phyloP scores from a whole-genome alignment of 2,113 vertebrate genomes.

The Notarius lentiginosus region DNA sequence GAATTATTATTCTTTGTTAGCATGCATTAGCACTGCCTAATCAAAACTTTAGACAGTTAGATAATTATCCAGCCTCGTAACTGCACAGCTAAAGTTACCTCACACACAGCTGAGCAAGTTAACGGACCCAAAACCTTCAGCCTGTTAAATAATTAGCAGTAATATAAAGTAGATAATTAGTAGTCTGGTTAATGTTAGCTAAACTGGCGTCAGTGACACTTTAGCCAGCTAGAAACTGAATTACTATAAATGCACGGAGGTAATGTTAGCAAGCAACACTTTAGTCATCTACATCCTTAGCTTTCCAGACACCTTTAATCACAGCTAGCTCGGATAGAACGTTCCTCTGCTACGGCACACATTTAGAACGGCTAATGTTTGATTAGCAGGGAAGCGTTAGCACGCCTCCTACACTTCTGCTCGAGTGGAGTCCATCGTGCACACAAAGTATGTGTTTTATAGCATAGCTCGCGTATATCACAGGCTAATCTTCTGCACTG shows the following conservation, averaged over 20 bases:
- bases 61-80: not conserved
- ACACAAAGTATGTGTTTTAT: not conserved
- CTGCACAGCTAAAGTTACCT: not conserved
- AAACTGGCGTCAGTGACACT: not conserved
- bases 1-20: not conserved
- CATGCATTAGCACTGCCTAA: not conserved
- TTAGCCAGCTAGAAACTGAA: not conserved
- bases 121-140: not conserved
- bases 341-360: not conserved
- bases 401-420: not conserved
- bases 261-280: not conserved
- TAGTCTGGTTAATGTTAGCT: not conserved
- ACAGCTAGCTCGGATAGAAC: not conserved
- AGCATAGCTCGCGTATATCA: not conserved
- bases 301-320: not conserved
- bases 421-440: not conserved
- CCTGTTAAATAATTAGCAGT: not conserved
- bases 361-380: not conserved
- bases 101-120: not conserved
- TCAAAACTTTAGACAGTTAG: not conserved
- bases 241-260: not conserved
- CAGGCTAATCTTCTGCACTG: not conserved
- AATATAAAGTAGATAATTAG: not conserved
- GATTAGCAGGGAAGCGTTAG: not conserved
- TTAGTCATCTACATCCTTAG: not conserved